Conservation (phyloP, 1,140 invertebrate species). For the Trachelipus rathkii region DNA sequence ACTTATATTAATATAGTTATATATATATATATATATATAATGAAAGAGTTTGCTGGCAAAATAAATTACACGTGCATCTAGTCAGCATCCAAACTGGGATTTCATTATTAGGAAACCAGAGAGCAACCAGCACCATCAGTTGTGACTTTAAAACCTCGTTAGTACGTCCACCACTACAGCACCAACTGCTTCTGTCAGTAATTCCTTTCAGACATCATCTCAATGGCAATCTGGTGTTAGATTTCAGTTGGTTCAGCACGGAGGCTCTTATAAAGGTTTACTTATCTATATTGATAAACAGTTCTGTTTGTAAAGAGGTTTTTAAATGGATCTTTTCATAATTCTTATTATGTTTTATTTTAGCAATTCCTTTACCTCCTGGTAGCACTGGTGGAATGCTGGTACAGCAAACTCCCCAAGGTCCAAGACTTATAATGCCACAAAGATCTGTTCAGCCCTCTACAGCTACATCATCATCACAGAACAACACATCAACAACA, state of each 20-base stretch:
- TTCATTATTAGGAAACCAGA: slow-evolving; percentile 26
- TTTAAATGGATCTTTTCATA: background rate
- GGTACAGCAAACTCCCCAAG: slow-evolving; percentile 52
- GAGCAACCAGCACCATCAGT: slow-evolving; percentile 28
- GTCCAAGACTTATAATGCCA: slow-evolving; percentile 47
- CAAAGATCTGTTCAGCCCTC: slow-evolving; percentile 23
- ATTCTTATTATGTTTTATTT: slow-evolving; percentile 2
- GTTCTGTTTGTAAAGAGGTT: background rate
- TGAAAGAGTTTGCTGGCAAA: slow-evolving; percentile 60
- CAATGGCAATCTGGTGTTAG: slow-evolving; percentile 26
- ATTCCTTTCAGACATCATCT: background rate
- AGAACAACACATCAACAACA: background rate
- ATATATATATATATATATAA: too few species aligned
- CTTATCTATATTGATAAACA: background rate
- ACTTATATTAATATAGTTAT: too few species aligned
- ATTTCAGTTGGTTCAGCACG: slow-evolving; percentile 41
- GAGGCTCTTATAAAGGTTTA: slow-evolving; percentile 41
- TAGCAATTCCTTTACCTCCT: slow-evolving; percentile 40
- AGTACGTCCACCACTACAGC: slow-evolving; percentile 38
- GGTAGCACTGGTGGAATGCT: slow-evolving; percentile 46
- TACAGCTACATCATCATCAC: too few species aligned
- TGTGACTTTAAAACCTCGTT: slow-evolving; percentile 46
- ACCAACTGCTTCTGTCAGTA: background rate
- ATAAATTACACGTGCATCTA: slow-evolving; percentile 56
- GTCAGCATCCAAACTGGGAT: slow-evolving; percentile 36